Evolutionary conservation across 2,888 invertebrate genomes (phyloP).

Genomic region (Cremastinae sp.): DNA sequence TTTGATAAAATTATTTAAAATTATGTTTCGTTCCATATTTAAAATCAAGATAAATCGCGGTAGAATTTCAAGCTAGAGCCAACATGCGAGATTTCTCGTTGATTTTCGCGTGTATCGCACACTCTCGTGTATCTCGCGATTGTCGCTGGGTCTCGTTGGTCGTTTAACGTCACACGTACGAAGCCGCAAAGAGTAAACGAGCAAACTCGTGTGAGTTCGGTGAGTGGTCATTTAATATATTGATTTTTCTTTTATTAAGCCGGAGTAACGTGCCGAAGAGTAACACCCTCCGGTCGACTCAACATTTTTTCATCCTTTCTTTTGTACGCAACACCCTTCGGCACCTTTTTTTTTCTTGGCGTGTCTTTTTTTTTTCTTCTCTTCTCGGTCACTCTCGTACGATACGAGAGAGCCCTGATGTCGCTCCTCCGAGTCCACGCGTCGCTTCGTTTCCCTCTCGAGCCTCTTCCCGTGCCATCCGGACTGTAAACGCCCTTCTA

Average conservation of each 20-base stretch:
- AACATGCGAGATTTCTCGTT: no score
- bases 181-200: no score
- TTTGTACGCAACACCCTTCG: conserved; percentile 14
- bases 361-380: background rate
- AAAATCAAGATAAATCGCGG: no score
- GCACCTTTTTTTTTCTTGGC: background rate
- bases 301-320: conserved; percentile 27
- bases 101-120: no score
- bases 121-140: no score
- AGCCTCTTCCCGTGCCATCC: conserved; percentile 33
- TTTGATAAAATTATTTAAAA: no score
- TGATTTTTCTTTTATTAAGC: conserved; percentile 59
- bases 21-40: no score
- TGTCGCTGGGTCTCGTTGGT: no score
- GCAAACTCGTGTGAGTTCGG: background rate
- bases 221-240: conserved; percentile 57
- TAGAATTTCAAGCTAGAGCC: no score
- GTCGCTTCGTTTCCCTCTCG: conserved; percentile 23
- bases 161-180: no score
- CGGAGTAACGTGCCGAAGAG: conserved; percentile 40
- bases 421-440: conserved; percentile 10
- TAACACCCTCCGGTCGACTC: conserved; percentile 39
- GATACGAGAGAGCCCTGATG: background rate
- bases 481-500: conserved; percentile 32
- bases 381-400: background rate